phyloP scores from a whole-genome alignment of 2,888 invertebrate genomes.

The Athalia rosae region DNA sequence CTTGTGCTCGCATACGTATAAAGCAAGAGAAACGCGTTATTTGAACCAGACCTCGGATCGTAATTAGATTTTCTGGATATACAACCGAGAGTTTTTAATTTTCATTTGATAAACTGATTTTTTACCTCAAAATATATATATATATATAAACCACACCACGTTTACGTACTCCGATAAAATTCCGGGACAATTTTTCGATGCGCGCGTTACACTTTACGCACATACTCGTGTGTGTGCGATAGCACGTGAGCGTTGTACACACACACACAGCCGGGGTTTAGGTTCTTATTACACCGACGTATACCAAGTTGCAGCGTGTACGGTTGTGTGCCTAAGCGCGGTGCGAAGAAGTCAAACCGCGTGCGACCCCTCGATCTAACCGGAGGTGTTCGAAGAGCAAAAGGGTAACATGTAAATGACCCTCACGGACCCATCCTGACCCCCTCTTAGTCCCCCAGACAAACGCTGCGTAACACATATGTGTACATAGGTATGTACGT shows the following conservation, averaged over 20 bases:
- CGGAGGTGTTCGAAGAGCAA: conserved; percentile 47
- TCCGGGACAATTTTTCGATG: too few species aligned
- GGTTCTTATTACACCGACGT: not conserved
- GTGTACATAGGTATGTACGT: not conserved
- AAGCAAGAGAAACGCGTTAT: not conserved
- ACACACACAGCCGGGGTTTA: not conserved
- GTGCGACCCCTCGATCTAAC: conserved; percentile 60
- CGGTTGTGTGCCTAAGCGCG: not conserved
- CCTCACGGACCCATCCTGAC: conserved; percentile 33
- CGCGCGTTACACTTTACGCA: too few species aligned
- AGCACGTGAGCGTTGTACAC: too few species aligned
- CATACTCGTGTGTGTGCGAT: too few species aligned
- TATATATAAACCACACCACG: too few species aligned
- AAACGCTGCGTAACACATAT: conserved; percentile 13
- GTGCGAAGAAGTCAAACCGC: conserved; percentile 69
- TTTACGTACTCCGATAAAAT: too few species aligned
- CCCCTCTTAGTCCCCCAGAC: conserved; percentile 22
- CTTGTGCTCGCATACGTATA: not conserved
- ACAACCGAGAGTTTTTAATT: too few species aligned
- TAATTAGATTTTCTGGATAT: too few species aligned
- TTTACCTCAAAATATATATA: too few species aligned
- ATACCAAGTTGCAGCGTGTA: not conserved
- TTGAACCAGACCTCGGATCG: too few species aligned
- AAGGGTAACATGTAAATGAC: conserved; percentile 69
- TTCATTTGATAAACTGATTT: too few species aligned